Evolutionary conservation across 2,797 vertebrate genomes (phyloP).

Genomic region (Manis javanica): DNA sequence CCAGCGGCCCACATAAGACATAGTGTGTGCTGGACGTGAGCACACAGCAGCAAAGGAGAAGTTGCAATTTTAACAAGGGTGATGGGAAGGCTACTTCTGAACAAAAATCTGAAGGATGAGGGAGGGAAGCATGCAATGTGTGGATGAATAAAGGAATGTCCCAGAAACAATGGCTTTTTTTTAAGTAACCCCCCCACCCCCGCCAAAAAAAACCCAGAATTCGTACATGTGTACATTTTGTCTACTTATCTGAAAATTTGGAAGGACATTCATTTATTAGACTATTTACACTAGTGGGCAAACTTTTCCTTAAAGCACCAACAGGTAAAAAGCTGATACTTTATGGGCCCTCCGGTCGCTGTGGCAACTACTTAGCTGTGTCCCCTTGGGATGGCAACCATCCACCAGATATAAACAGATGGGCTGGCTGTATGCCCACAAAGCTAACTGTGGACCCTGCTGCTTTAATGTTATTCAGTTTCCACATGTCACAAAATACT

Average conservation of each 20-base stretch:
- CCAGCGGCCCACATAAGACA: not conserved
- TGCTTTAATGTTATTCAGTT: not conserved
- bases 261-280: not conserved
- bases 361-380: rapidly evolving
- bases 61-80: not conserved
- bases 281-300: not conserved
- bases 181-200: not conserved
- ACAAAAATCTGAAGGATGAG: not conserved
- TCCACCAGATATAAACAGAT: too few species aligned
- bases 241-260: not conserved
- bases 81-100: not conserved
- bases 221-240: not conserved
- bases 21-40: rapidly evolving
- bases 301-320: not conserved
- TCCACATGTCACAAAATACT: not conserved
- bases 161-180: not conserved
- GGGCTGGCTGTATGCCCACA: not conserved
- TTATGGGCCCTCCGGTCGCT: rapidly evolving
- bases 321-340: not conserved
- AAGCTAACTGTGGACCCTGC: too few species aligned
- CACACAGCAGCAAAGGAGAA: rapidly evolving
- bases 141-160: not conserved
- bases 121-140: not conserved
- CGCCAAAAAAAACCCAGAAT: not conserved
- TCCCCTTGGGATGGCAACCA: rapidly evolving